Base-by-base conservation (phyloP, 2,797 vertebrate genomes). In the Anabacerthia variegaticeps region DNA sequence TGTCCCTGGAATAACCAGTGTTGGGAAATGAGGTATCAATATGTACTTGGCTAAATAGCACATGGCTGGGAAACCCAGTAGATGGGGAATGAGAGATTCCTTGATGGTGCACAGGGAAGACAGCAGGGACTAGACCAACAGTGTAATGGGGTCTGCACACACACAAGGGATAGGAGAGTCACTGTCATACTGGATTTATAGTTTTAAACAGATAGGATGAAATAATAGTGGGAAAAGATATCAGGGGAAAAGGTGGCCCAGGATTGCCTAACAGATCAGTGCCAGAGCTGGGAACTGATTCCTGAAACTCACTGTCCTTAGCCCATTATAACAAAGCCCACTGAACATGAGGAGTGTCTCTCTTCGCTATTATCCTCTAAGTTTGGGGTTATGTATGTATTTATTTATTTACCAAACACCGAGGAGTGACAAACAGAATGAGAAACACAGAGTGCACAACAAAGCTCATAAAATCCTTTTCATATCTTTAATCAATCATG, bases 401-500 rank as follows among this genome's bases (percentile, higher is more conserved):
- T 92, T 96, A 92, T 94, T 95, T 96, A 93, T 91, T 95, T 96
- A 89, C 68, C 71, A 85, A 85, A 91, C 61, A 58, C 6, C 1
- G 48, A 92, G 44, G n/a, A 78, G 84, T 75, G 78, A 92, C 74
- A 94, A 96, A 93, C 85, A 91, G 74, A 81, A 87, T 65, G 61
- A 89, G 75, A 72, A 94, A 74, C 80, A 61, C 2, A 0, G 49
- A 63, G 61, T 7, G 9, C 14, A 36, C 41, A 54, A 74, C 82
- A 92, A 95, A 95, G 69, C 92, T 97, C 94, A 94, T 97, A 97
- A 98, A 97, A 92, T 87, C 81, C 80, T 81, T 95, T 85, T 95
- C 34, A 12, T 93, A 93, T 97, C 95, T 97, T 96, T 96, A 98
- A 98, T 98, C 97, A 97, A 83, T 98, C 97, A 97, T 72, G 96